Evolutionary conservation across 2,797 vertebrate genomes (phyloP), one percentile per base, ranked within the genome.

Genomic region (Danio choprae): DNA sequence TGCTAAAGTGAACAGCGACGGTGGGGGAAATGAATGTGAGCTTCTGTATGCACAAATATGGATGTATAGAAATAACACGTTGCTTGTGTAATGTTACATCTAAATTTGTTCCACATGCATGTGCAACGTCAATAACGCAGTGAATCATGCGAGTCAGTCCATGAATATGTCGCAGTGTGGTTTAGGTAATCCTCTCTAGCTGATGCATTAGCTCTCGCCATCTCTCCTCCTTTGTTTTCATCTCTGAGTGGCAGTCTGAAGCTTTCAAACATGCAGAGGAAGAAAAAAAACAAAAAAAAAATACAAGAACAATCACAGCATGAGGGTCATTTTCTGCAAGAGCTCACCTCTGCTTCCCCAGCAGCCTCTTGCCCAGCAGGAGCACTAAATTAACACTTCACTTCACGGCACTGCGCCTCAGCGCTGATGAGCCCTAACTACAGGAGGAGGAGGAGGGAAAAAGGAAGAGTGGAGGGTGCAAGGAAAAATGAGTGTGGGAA

Each of bases 281-380:
- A 68, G 59, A 68, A n/a, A n/a, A 40, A 9, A 41, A n/a, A n/a
- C n/a, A 29, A 29, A 59, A 48, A 71, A 67, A 83, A 85, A 76
- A 8, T 7, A 46, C 56, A 81, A 63, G 93, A 92, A 95, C 94
- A 96, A 96, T 95, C 94, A 96, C 95, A 94, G 90, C 93, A 95
- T 94, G 94, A 97, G 93, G 94, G 93, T 95, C 93, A 94, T 96
- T 96, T 97, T 96, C 94, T 95, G 93, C 93, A 93, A 94, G 93
- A 96, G 94, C 93, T 95, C 93, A 95, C 94, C 94, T 95, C 94
- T 93, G 81, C 94, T 91, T 91, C 94, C 93, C 91, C 89, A 92
- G 85, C 86, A 83, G 89, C 89, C 92, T 87, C 82, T 93, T 92
- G 92, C 94, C 95, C 94, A 92, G 93, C 94, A 92, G 94, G 94